Evolutionary conservation across 1,140 invertebrate species (phyloP).

Genomic region (Phenacoccus solenopsis): DNA sequence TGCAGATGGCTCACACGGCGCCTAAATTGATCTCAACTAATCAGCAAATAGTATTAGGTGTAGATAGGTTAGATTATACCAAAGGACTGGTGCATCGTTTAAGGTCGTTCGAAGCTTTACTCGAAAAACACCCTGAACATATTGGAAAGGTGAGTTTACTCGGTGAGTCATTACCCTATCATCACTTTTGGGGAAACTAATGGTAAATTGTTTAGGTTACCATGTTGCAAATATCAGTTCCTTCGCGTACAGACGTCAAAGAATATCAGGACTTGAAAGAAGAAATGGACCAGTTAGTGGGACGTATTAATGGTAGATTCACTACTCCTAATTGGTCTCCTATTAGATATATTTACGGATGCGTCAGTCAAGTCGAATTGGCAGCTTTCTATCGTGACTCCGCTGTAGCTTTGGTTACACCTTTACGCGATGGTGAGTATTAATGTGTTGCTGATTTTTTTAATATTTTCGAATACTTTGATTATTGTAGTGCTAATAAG

Average conservation of each 20-base stretch:
- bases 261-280: conserved; percentile 85
- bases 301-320: conserved; percentile 72
- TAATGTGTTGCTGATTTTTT: too few species aligned
- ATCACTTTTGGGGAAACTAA: too few species aligned
- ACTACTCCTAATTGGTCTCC: conserved; percentile 83
- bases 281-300: conserved; percentile 80
- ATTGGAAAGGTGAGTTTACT: conserved; percentile 51
- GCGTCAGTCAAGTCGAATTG: conserved; percentile 70
- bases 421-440: conserved; percentile 75
- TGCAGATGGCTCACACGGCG: conserved; percentile 62
- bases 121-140: conserved; percentile 77
- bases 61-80: conserved; percentile 81
- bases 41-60: conserved; percentile 69
- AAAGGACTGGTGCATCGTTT: conserved; percentile 51
- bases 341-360: conserved; percentile 81
- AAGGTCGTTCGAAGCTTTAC: conserved; percentile 66
- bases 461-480: too few species aligned
- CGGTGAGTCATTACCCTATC: too few species aligned
- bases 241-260: conserved; percentile 76
- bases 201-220: conserved; percentile 41
- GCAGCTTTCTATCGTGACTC: conserved; percentile 75
- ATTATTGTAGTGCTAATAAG: too few species aligned
- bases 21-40: conserved; percentile 46
- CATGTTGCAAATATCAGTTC: conserved; percentile 74
- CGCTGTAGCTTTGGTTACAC: conserved; percentile 73